Conservation (phyloP, 2,113 vertebrate species). For the Sisor rabdophorus region DNA sequence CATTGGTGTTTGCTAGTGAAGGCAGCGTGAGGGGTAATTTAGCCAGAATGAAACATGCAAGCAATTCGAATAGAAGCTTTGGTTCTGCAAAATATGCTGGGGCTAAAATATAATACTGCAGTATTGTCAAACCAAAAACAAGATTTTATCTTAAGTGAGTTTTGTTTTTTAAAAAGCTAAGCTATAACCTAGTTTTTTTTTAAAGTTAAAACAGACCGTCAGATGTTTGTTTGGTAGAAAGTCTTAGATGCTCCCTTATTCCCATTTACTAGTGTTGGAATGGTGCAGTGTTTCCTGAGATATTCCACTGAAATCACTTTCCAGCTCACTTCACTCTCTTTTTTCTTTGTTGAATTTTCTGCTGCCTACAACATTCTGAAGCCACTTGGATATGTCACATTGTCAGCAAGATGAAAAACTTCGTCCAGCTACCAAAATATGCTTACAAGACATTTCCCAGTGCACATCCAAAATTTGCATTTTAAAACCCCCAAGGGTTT, state of each 20-base stretch:
- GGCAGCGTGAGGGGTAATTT: neutral
- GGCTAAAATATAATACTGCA: neutral
- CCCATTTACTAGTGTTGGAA: conserved; percentile 22
- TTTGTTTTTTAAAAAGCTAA: too few species aligned
- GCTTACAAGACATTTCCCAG: neutral
- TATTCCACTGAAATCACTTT: neutral
- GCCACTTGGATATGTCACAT: neutral
- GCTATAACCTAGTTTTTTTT: too few species aligned
- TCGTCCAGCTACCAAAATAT: neutral
- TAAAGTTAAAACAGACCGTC: neutral
- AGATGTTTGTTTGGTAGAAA: conserved; percentile 4
- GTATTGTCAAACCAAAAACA: neutral
- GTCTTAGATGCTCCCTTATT: conserved; percentile 7
- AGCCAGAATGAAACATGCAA: neutral
- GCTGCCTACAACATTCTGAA: neutral
- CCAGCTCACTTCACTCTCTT: neutral
- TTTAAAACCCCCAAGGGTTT: neutral
- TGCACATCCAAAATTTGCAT: neutral
- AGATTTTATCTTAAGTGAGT: too few species aligned
- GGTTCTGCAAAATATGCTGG: neutral
- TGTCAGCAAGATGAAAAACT: neutral
- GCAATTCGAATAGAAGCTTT: neutral
- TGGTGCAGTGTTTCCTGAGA: conserved; percentile 8
- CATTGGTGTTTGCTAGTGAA: neutral
- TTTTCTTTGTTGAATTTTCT: neutral